phyloP scores from a whole-genome alignment of 2,113 vertebrate species.

The Butorides virescens region DNA sequence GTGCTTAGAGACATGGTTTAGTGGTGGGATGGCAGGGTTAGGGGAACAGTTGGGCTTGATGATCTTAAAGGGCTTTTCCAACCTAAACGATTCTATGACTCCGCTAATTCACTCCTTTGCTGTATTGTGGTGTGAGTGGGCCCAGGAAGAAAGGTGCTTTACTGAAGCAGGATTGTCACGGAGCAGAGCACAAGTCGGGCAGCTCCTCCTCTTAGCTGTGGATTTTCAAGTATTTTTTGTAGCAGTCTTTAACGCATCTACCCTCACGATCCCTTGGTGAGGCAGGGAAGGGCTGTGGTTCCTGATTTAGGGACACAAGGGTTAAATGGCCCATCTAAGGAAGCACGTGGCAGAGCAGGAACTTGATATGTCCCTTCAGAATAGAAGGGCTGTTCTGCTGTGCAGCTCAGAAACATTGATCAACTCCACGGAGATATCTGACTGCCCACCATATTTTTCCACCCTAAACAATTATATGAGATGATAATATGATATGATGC shows the following conservation, averaged over 20 bases:
- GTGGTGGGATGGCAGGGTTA: too few species aligned
- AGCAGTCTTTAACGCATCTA: neutral
- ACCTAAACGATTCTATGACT: too few species aligned
- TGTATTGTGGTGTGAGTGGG: neutral
- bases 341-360: neutral
- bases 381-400: neutral
- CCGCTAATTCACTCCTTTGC: neutral
- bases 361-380: neutral
- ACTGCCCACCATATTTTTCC: neutral
- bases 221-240: neutral
- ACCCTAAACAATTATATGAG: too few species aligned
- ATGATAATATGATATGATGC: neutral
- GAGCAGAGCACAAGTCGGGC: neutral
- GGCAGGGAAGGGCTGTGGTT: neutral
- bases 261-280: neutral
- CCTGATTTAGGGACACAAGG: neutral
- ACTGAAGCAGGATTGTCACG: neutral
- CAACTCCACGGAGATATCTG: neutral
- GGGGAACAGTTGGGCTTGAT: too few species aligned
- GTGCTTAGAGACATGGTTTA: too few species aligned
- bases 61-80: too few species aligned
- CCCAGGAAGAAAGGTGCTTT: neutral
- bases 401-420: neutral
- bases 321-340: neutral
- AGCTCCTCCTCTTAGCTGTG: neutral